Evolutionary conservation across 2,888 invertebrate species (phyloP), one percentile per base, ranked within the genome.

Genomic region (Tanaodytes sp.): DNA sequence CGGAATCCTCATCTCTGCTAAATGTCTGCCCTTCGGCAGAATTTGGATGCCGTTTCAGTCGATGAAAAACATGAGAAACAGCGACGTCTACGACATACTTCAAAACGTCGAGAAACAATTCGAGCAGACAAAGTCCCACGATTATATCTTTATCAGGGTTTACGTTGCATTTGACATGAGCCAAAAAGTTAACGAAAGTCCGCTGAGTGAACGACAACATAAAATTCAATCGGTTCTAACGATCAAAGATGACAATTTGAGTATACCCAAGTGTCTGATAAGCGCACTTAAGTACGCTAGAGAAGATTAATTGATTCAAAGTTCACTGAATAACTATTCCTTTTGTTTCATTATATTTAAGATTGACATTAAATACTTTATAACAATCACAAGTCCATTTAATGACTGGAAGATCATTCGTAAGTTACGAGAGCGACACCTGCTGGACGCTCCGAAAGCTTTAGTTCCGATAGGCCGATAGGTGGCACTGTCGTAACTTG

Each of bases 241-340:
- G 2, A 48, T 48, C 11, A 48, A 33, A 19, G 48, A 48, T 15
- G 48, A 48, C n/a, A 48, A 48, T 36, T 33, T 48, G 33, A 33
- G 18, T 19, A 48, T 48, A 16, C 48, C 48, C 2, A 31, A 18
- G 19, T 12, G 48, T 19, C 48, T 48, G 9, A 48, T 48, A 18
- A 19, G 31, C 8, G 8, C 31, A 18, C 48, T 48, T 3, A 36
- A 48, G 19, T 31, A 48, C n/a, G 33, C 33, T 33, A 4, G 23
- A 23, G 23, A 23, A 8, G 8, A 23, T 23, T 23, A 23, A 23
- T 8, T 5, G 8, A 23, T 23, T 23, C 4, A 23, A 23, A 23
- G 23, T 23, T 23, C n/a, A n/a, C n/a, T n/a, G n/a, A n/a, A n/a
- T n/a, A n/a, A n/a, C n/a, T n/a, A n/a, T n/a, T n/a, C n/a, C n/a